phyloP scores from a whole-genome alignment of 2,888 invertebrate species.

The Drosophila cracens region DNA sequence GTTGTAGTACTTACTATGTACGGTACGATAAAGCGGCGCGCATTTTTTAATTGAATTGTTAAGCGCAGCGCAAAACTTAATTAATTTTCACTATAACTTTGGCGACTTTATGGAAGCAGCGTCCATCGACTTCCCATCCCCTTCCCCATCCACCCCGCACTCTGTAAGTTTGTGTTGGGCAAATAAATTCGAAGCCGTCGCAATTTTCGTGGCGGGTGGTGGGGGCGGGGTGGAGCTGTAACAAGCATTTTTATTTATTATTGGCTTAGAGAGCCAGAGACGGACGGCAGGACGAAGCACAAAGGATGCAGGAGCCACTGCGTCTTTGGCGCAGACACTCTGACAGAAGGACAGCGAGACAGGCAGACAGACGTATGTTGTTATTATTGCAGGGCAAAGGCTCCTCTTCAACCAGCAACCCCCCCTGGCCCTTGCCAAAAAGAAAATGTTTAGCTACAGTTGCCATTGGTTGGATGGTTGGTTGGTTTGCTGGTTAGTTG shows the following conservation, averaged over 20 bases:
- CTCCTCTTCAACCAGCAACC: background rate
- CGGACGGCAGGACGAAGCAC: conserved; percentile 40
- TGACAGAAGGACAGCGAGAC: conserved; percentile 15
- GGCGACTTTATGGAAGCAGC: conserved; percentile 70
- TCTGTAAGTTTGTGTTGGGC: conserved; percentile 44
- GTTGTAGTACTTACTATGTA: conserved; percentile 58
- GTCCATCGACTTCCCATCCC: background rate
- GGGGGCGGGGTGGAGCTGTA: conserved; percentile 43
- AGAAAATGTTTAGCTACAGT: conserved; percentile 51
- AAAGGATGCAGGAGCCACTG: conserved; percentile 61
- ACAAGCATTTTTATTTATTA: conserved; percentile 81
- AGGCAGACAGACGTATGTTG: conserved; percentile 54
- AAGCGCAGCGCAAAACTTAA: conserved; percentile 79
- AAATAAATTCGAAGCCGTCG: conserved; percentile 71
- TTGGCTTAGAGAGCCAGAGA: conserved; percentile 69
- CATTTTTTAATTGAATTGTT: conserved; percentile 78
- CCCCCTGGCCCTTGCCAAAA: background rate
- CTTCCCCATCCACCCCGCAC: background rate
- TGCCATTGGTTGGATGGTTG: conserved; percentile 44
- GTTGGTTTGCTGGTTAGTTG: conserved; percentile 23
- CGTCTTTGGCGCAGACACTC: conserved; percentile 57
- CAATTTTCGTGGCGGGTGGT: conserved; percentile 45
- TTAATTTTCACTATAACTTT: conserved; percentile 77
- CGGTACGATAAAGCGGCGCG: conserved; percentile 64
- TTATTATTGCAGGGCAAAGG: conserved; percentile 66